Evolutionary conservation across 2,888 invertebrate genomes (phyloP), one percentile per base, ranked within the genome.

Genomic region (Xestia ashworthii): DNA sequence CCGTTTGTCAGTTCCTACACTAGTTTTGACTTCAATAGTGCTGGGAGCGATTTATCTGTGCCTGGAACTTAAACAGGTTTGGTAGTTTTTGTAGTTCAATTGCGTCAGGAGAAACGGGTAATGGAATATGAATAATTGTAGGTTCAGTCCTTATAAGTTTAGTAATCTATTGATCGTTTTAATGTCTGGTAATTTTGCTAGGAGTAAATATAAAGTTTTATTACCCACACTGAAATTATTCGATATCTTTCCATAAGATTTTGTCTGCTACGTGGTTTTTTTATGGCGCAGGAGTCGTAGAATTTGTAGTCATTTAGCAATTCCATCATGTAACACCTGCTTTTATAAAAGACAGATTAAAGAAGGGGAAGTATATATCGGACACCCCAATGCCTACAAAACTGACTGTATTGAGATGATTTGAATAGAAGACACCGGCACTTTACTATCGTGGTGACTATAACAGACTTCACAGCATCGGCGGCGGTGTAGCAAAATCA

Each of bases 1-100:
- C 91, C 92, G 94, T 95, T 93, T 93, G 92, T 95, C 94, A 94
- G 85, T 86, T 83, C 89, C 91, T 90, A 90, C 89, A 89, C 91
- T 88, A 89, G 89, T 89, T 90, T 87, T 89, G 89, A 90, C 89
- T 87, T 90, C 88, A 89, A 91, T 90, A 89, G 88, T 88, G 88
- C 50, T 83, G 83, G 84, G 77, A 82, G 69, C 86, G 76, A 88
- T 92, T 90, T 91, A 93, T 92, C 92, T 87, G 90, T 92, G 91
- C 91, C 88, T 88, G 86, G 89, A 87, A 80, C 83, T 84, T 78
- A 87, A 91, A 91, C 92, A 85, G 88, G 92, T 92, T 91, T 81
- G 50, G 32, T 44, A 67, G 77, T 84, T 89, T 86, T 86, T 87
- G 84, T 84, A 64, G 53, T 65, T 16, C 25, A 44, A 38, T 86